Base-by-base conservation (phyloP, 2,113 vertebrate species). In the Numenius arquata region DNA sequence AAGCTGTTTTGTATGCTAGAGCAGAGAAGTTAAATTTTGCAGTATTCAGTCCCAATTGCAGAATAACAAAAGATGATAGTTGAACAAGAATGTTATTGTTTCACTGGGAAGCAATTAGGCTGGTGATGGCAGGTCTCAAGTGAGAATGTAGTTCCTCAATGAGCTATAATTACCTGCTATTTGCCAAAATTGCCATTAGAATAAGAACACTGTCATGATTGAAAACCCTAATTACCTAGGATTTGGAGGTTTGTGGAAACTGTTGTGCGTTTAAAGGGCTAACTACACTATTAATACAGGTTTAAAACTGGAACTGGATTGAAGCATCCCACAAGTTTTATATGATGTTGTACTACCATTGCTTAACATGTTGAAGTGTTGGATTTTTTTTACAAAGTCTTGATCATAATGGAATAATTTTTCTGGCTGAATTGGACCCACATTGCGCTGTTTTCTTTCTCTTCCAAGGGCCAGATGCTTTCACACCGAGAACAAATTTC, bases 181-280 rank as follows among this genome's bases (percentile, higher is more conserved):
- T 97, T 91, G 93, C 96, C 95, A 95, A 90, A 97, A 94, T 70
- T 94, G 88, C 85, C 92, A 94, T 96, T 93, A 94, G 84, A 91
- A 86, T 93, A 95, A 89, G 92, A 95, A 89, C 65, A 93, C 58
- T 97, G 92, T 91, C 59, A 66, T 96, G 95, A 96, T 4, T 81
- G 95, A 97, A 97, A 96, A 90, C 83, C 73, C 85, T 92, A 93
- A 97, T 97, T 95, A 96, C 82, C 74, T 85, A 21, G 93, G 81
- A 93, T 95, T 87, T 86, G 53, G 78, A 89, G 47, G 58, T 38
- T 43, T 83, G 87, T 32, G 47, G 75, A 91, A 94, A 61, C 52
- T n/a, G 55, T 68, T 84, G 73, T 84, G 67, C 66, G 89, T 95
- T 96, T 89, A 65, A 93, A 89, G 71, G 76, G 29, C 77, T 88